Percentiles rank a stretch among this genome's conserved stretches.
Evolutionary conservation across 2,888 invertebrate species (phyloP).

Genomic region (Scaptodrosophila latifasciaeformis): DNA sequence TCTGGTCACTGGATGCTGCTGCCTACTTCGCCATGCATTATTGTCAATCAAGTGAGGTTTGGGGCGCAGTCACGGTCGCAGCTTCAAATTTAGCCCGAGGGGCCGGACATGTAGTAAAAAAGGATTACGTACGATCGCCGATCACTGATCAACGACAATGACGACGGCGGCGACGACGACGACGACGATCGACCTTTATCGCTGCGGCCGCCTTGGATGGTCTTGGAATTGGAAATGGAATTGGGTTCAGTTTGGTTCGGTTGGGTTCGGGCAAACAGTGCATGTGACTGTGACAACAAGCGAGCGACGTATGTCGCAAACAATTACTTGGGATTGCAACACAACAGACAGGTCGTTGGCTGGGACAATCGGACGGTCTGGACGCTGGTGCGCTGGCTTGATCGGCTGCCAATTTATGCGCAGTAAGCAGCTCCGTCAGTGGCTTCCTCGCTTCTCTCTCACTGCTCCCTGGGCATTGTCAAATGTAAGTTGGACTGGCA

Average conservation of each 20-base stretch:
- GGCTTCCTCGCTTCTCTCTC: not conserved
- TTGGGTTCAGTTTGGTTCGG: no score
- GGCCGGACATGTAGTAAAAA: slow-evolving; percentile 48
- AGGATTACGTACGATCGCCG: slow-evolving; percentile 51
- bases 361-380: slow-evolving; percentile 12
- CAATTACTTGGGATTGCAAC: slow-evolving; percentile 70
- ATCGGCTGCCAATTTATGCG: slow-evolving; percentile 60
- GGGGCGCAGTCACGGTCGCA: no score
- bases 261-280: slow-evolving; percentile 38
- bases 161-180: slow-evolving; percentile 16
- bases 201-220: slow-evolving; percentile 19
- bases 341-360: slow-evolving; percentile 37
- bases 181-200: slow-evolving; percentile 57
- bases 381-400: slow-evolving; percentile 21
- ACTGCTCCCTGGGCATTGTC: slow-evolving; percentile 61
- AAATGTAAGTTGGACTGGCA: slow-evolving; percentile 54
- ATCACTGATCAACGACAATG: slow-evolving; percentile 1
- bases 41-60: slow-evolving; percentile 66
- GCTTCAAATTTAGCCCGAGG: no score
- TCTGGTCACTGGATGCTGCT: slow-evolving; percentile 35
- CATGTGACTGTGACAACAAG: slow-evolving; percentile 65
- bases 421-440: slow-evolving; percentile 43
- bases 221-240: no score
- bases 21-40: slow-evolving; percentile 65
- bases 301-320: slow-evolving; percentile 69